A percentile compares a stretch with the other conserved stretches of the same genome.
Conservation (phyloP, 2,888 invertebrate species). For the Macrosiphum euphorbiae region DNA sequence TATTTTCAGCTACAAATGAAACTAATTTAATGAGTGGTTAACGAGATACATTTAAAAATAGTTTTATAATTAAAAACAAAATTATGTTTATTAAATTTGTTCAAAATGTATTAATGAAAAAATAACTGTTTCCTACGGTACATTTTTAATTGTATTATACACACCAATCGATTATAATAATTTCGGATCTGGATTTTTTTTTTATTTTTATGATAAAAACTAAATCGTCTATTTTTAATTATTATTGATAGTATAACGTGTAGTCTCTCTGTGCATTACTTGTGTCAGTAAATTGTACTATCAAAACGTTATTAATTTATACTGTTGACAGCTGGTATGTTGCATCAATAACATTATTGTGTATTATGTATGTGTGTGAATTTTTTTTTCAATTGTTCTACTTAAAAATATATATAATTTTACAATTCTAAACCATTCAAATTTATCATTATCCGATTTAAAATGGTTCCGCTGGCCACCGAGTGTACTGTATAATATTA, state of each 20-base stretch:
- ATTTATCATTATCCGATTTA: not conserved
- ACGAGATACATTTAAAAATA: not conserved
- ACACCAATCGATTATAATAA: not conserved
- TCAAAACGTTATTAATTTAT: not conserved
- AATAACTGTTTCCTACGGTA: not conserved
- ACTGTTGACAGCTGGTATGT: not conserved
- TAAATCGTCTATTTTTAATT: not conserved
- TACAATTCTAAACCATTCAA: not conserved
- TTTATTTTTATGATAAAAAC: not conserved
- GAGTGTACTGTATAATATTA: not conserved
- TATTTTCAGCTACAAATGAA: not conserved
- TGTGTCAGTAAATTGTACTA: not conserved
- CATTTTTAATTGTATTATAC: conserved; percentile 32
- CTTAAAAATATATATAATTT: not conserved
- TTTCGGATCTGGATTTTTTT: not conserved
- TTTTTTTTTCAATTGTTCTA: not conserved
- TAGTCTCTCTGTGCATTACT: not conserved
- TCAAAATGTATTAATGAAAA: not conserved
- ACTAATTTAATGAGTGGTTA: not conserved
- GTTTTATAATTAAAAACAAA: conserved; percentile 15
- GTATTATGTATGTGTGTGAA: not conserved
- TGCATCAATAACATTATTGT: not conserved
- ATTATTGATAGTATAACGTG: not conserved
- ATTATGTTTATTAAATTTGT: not conserved
- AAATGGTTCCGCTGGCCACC: not conserved